Conservation (phyloP, 2,797 vertebrate species). For the Sebastes cheni region DNA sequence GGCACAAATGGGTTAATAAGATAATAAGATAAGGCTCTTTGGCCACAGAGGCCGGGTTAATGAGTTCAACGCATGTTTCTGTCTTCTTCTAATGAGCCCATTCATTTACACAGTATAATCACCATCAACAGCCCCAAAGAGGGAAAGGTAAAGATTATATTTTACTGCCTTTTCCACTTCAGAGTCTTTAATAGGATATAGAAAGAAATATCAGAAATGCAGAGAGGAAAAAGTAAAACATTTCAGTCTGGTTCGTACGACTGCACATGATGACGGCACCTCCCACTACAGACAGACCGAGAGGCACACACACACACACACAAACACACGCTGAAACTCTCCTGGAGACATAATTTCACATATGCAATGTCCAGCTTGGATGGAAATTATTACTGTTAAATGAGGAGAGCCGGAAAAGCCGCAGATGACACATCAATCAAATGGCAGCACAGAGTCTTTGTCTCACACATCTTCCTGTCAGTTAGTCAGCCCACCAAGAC, state of each 20-base stretch:
- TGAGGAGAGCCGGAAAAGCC: slow-evolving; percentile 46
- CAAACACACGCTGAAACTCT: not conserved
- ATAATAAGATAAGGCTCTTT: slow-evolving; percentile 54
- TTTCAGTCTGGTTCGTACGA: not conserved
- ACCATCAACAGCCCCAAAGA: not conserved
- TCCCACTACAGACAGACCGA: slow-evolving; percentile 6
- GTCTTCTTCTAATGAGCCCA: slow-evolving; percentile 53
- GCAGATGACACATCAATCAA: slow-evolving; percentile 74
- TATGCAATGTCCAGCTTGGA: slow-evolving; percentile 32
- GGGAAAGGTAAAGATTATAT: not conserved
- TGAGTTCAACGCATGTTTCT: slow-evolving; percentile 46
- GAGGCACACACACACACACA: not conserved
- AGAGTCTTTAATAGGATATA: not conserved
- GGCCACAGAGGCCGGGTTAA: slow-evolving; percentile 31
- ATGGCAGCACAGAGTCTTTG: slow-evolving; percentile 45
- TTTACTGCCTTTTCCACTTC: not conserved
- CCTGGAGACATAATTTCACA: slow-evolving; percentile 20
- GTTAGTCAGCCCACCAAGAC: slow-evolving; percentile 32
- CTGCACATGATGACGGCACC: not conserved
- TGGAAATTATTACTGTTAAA: slow-evolving; percentile 57
- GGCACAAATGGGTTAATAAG: slow-evolving; percentile 19
- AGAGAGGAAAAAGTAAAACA: not conserved
- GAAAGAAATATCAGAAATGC: not conserved
- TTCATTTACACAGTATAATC: slow-evolving; percentile 44
- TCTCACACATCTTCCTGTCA: slow-evolving; percentile 50